Percentiles rank a stretch among this genome's conserved stretches.
Evolutionary conservation across 2,888 invertebrate genomes (phyloP).

Genomic region (Pasiphila rectangulata): DNA sequence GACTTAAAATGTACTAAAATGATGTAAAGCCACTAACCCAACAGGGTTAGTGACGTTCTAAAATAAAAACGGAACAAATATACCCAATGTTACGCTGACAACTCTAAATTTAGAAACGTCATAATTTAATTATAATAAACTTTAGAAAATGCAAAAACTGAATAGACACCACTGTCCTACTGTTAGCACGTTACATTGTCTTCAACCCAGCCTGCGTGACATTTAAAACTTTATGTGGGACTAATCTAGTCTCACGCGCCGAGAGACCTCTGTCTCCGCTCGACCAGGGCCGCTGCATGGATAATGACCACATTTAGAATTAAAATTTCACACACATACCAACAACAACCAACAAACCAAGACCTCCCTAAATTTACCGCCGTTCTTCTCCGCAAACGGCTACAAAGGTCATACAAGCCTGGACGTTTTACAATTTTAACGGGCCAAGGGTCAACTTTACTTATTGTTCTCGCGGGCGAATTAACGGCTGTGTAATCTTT

Average conservation of each 20-base stretch:
- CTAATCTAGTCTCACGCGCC: constrained; percentile 55
- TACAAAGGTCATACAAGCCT: constrained; percentile 36
- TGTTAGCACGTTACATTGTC: constrained; percentile 9
- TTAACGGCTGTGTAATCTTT: constrained; percentile 42
- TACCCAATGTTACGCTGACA: too few species aligned
- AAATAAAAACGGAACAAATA: too few species aligned
- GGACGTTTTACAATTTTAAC: constrained; percentile 28
- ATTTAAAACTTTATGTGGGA: constrained; percentile 64
- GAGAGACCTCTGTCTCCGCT: constrained; percentile 47
- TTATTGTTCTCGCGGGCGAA: constrained; percentile 46
- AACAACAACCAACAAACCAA: constrained; percentile 17
- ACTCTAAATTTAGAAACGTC: too few species aligned
- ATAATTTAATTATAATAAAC: too few species aligned
- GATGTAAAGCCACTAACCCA: too few species aligned
- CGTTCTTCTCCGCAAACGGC: constrained; percentile 33
- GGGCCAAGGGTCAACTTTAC: constrained; percentile 43
- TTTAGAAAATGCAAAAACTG: too few species aligned
- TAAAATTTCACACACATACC: constrained; percentile 49
- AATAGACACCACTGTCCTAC: too few species aligned
- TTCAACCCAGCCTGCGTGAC: constrained; percentile 42
- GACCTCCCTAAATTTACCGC: constrained; percentile 23
- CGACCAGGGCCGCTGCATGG: constrained; percentile 49
- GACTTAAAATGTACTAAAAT: too few species aligned
- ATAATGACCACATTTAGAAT: constrained; percentile 57
- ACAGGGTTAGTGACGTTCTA: too few species aligned